phyloP scores from a whole-genome alignment of 2,797 vertebrate species.

The Mionectes olivaceus region DNA sequence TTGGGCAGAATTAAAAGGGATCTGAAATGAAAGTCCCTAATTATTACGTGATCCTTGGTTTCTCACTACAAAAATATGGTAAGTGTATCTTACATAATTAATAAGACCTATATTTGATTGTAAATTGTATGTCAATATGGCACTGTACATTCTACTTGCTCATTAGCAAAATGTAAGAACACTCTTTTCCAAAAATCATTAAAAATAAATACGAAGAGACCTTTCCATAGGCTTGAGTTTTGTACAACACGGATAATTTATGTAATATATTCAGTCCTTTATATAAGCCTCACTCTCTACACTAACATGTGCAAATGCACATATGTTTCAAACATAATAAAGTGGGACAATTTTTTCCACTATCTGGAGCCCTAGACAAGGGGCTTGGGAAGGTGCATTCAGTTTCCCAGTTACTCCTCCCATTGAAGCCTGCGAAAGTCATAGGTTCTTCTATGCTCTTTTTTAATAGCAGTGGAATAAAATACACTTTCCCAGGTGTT shows the following conservation, averaged over 20 bases:
- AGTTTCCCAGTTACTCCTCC: background rate
- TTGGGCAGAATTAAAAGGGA: background rate
- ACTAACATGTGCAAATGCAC: background rate
- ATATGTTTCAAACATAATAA: background rate
- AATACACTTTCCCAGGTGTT: background rate
- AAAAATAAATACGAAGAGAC: background rate
- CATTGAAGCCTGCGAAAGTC: background rate
- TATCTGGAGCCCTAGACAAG: background rate
- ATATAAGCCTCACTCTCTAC: background rate
- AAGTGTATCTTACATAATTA: background rate
- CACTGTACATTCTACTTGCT: background rate
- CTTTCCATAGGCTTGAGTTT: background rate
- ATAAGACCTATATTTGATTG: background rate
- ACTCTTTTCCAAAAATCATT: background rate
- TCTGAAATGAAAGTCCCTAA: background rate
- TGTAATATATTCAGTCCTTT: background rate
- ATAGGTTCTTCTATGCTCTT: background rate
- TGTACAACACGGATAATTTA: background rate
- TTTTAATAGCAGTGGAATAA: background rate
- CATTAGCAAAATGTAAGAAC: background rate
- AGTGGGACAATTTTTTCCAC: background rate
- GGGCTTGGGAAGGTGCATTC: background rate
- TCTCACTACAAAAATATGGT: background rate
- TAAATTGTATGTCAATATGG: background rate
- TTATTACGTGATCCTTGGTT: background rate